These are phyloP conservation scores for Lordiphosa clarofinis DNA, from an alignment of 1,140 invertebrate genomes.

Conservation along the genomic window DNA sequence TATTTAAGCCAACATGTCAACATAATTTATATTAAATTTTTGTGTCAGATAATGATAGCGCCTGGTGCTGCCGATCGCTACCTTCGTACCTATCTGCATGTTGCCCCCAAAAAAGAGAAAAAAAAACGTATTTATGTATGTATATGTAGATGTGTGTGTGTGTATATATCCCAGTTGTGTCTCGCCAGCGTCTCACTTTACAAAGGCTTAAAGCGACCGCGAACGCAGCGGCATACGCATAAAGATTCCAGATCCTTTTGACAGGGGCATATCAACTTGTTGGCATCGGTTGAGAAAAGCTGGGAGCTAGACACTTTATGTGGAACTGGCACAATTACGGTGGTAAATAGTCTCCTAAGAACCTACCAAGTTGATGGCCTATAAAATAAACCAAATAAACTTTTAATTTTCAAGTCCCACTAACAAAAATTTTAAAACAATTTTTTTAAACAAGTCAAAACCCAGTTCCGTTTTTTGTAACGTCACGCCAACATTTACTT, in stretches of 20 bases:
- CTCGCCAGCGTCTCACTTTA: slow-evolving; percentile 12
- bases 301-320: no score
- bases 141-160: neutral
- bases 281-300: no score
- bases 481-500: no score
- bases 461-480: no score
- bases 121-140: slow-evolving; percentile 20
- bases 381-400: no score
- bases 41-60: slow-evolving; percentile 79
- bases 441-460: no score
- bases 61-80: slow-evolving; percentile 48
- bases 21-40: slow-evolving; percentile 79
- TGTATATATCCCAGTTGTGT: slow-evolving; percentile 1
- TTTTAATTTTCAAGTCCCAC: no score
- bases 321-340: no score
- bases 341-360: no score
- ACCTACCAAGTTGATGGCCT: no score
- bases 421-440: no score
- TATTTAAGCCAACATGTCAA: slow-evolving; percentile 78
- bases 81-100: slow-evolving; percentile 6
- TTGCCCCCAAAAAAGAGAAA: slow-evolving; percentile 21
- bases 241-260: slow-evolving; percentile 1
- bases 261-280: neutral
- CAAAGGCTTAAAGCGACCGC: slow-evolving; percentile 16
- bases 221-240: slow-evolving; percentile 3